Percentiles rank a stretch among this genome's conserved stretches.
These are phyloP conservation scores for Cyrtonyx montezumae DNA, from an alignment of 2,113 vertebrate genomes.

Conservation along the genomic window DNA sequence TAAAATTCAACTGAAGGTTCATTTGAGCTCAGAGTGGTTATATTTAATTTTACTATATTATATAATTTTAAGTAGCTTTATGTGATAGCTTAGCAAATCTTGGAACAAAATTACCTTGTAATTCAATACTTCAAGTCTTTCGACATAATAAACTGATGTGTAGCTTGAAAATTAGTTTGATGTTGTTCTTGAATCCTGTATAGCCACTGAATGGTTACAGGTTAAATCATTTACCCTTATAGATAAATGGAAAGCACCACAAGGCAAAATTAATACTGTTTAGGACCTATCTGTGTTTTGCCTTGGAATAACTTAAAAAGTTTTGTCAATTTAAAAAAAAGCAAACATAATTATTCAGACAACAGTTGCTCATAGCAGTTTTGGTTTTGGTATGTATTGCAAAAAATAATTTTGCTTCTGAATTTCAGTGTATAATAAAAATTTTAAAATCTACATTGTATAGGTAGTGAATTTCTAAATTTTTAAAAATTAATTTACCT, in stretches of 20 bases:
- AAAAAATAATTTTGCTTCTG: background rate
- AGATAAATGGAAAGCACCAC: background rate
- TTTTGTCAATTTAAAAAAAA: background rate
- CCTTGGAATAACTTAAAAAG: background rate
- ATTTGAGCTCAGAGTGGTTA: background rate
- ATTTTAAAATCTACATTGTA: background rate
- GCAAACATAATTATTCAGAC: accelerated
- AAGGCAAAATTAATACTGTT: background rate
- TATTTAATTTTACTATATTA: background rate
- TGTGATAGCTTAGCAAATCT: background rate
- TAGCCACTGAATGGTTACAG: background rate
- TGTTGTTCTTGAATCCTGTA: background rate
- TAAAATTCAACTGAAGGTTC: background rate
- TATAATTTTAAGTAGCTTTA: background rate
- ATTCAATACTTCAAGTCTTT: background rate
- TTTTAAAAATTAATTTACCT: background rate
- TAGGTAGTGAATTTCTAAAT: background rate
- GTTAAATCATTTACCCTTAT: background rate
- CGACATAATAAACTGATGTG: background rate
- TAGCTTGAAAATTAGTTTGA: background rate
- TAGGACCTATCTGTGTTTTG: background rate
- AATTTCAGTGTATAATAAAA: background rate
- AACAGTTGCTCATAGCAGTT: background rate
- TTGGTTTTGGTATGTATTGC: background rate
- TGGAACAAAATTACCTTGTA: background rate